Evolutionary conservation across 2,797 vertebrate genomes (phyloP).

Genomic region (Hapalemur alaotrensis): DNA sequence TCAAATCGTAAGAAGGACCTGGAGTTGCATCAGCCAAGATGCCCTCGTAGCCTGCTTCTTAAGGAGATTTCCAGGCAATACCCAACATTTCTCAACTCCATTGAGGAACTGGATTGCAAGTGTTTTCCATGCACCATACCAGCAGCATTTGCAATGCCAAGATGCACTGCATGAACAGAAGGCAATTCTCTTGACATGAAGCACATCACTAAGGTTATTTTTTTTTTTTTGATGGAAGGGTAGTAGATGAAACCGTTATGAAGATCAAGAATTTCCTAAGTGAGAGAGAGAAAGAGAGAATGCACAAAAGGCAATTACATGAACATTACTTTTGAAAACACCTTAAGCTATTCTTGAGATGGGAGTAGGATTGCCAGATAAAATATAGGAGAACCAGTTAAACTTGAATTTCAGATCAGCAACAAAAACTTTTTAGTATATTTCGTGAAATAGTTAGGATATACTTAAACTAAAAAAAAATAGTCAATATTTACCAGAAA

Average conservation of each 20-base stretch:
- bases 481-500: not conserved
- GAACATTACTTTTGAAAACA: not conserved
- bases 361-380: not conserved
- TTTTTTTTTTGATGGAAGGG: not conserved
- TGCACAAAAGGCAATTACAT: not conserved
- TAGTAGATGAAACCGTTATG: no score
- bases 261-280: not conserved
- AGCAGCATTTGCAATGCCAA: rapidly evolving
- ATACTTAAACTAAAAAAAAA: not conserved
- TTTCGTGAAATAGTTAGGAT: not conserved
- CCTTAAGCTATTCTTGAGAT: not conserved
- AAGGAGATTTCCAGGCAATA: not conserved
- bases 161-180: rapidly evolving
- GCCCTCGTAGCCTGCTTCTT: not conserved
- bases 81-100: not conserved
- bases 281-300: not conserved
- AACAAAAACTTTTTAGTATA: not conserved
- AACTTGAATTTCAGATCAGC: not conserved
- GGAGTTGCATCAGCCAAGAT: not conserved
- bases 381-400: not conserved
- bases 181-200: not conserved
- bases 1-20: not conserved
- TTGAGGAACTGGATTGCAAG: not conserved
- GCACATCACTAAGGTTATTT: not conserved
- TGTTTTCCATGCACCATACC: rapidly evolving